Conservation (phyloP, 2,113 vertebrate genomes). For the Tyto alba region DNA sequence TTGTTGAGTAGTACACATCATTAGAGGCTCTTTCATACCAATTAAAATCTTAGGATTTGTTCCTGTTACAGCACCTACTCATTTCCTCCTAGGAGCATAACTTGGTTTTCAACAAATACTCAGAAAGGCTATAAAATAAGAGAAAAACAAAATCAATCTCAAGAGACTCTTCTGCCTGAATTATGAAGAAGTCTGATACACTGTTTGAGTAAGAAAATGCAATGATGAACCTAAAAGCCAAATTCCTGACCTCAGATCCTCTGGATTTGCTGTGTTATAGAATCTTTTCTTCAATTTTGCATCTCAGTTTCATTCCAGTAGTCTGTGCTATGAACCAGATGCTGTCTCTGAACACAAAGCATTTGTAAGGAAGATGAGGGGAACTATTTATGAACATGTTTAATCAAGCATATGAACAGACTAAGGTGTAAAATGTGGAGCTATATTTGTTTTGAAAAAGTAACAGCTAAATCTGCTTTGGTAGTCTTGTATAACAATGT, state of each 20-base stretch:
- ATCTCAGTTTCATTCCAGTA: background rate
- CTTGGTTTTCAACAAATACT: background rate
- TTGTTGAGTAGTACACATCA: background rate
- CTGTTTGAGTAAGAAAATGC: background rate
- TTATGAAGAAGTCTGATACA: background rate
- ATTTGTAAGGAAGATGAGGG: background rate
- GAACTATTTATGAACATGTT: background rate
- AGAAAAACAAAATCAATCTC: background rate
- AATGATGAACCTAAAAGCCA: background rate
- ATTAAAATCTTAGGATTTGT: background rate
- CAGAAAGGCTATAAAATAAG: background rate
- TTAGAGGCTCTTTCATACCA: background rate
- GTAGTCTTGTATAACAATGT: background rate
- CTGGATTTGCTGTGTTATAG: background rate
- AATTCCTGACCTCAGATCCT: background rate
- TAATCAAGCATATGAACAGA: background rate
- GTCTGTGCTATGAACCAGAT: background rate
- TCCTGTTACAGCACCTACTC: background rate
- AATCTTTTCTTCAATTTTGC: background rate
- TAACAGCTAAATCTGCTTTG: background rate
- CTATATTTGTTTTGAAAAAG: background rate
- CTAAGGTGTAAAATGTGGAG: background rate
- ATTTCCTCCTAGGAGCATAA: background rate
- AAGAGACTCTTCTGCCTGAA: background rate
- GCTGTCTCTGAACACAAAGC: background rate